A percentile compares a stretch with the other conserved stretches of the same genome.
These are phyloP conservation scores for Chiloscyllium plagiosum DNA, from an alignment of 2,113 vertebrate species.

Conservation along the genomic window DNA sequence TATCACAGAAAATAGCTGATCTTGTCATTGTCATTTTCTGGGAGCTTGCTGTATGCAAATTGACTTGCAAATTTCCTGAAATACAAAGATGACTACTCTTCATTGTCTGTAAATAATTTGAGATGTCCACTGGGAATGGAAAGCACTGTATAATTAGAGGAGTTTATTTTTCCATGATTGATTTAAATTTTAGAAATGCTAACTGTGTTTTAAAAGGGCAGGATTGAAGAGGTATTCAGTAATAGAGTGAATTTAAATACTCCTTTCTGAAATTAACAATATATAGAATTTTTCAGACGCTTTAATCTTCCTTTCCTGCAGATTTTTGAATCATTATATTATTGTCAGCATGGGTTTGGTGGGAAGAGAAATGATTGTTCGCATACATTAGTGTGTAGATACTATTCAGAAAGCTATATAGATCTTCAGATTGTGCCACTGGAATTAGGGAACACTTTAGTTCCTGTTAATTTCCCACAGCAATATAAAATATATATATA, in stretches of 20 bases:
- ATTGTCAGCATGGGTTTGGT: not conserved
- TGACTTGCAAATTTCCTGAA: too few relatives aligned
- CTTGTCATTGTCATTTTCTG: too few relatives aligned
- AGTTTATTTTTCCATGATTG: not conserved
- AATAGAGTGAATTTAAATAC: not conserved
- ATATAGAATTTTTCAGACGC: not conserved
- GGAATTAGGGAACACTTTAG: constrained; percentile 12
- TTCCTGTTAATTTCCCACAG: constrained; percentile 9
- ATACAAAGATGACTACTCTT: too few relatives aligned
- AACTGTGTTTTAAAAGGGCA: not conserved
- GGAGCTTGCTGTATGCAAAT: too few relatives aligned
- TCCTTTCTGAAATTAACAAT: not conserved
- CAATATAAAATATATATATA: constrained; percentile 6
- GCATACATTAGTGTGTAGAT: not conserved
- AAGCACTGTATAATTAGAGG: not conserved
- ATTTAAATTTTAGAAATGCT: not conserved
- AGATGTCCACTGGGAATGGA: not conserved
- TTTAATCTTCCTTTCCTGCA: not conserved
- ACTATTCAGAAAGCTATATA: not conserved
- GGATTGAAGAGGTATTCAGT: not conserved
- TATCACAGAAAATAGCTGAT: too few relatives aligned
- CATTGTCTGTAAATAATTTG: not conserved
- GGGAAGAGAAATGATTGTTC: not conserved
- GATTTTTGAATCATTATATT: not conserved
- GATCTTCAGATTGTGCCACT: not conserved